Conservation (phyloP, 2,888 invertebrate species). For the Drosophila pullipes region DNA sequence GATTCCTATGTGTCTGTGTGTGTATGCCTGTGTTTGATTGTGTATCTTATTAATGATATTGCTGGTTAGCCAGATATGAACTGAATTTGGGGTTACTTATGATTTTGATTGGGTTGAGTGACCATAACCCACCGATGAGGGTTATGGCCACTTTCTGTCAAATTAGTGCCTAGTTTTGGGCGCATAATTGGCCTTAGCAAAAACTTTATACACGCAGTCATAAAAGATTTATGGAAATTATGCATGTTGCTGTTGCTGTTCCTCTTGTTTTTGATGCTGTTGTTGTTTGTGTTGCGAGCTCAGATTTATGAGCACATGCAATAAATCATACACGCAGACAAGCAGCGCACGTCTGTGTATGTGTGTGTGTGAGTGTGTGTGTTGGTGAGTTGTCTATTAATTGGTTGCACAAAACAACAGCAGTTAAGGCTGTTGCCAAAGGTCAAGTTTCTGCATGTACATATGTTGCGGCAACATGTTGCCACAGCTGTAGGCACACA, state of each 20-base stretch:
- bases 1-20: constrained; percentile 18
- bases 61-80: constrained; percentile 40
- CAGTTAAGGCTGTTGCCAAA: constrained; percentile 71
- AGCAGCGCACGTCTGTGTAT: constrained; percentile 3
- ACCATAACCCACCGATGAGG: constrained; percentile 35
- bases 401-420: constrained; percentile 69
- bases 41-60: constrained; percentile 41
- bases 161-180: constrained; percentile 75
- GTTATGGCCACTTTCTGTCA: constrained; percentile 68
- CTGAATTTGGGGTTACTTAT: constrained; percentile 68
- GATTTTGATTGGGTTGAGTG: constrained; percentile 50
- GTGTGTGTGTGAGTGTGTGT: constrained; percentile 9
- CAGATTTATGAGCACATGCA: constrained; percentile 75
- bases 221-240: constrained; percentile 81
- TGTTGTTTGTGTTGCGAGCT: constrained; percentile 65
- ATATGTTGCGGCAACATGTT: constrained; percentile 56
- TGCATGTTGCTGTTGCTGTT: constrained; percentile 73
- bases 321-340: constrained; percentile 65
- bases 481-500: constrained; percentile 4
- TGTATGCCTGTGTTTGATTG: constrained; percentile 14
- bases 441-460: constrained; percentile 61
- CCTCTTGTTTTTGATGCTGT: constrained; percentile 43
- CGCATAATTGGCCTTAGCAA: constrained; percentile 71
- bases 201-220: constrained; percentile 71
- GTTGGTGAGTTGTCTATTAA: constrained; percentile 68